Percentiles rank a stretch among this genome's conserved stretches.
phyloP scores from a whole-genome alignment of 64 coral and sea anemone species.

The Porites australiensis region DNA sequence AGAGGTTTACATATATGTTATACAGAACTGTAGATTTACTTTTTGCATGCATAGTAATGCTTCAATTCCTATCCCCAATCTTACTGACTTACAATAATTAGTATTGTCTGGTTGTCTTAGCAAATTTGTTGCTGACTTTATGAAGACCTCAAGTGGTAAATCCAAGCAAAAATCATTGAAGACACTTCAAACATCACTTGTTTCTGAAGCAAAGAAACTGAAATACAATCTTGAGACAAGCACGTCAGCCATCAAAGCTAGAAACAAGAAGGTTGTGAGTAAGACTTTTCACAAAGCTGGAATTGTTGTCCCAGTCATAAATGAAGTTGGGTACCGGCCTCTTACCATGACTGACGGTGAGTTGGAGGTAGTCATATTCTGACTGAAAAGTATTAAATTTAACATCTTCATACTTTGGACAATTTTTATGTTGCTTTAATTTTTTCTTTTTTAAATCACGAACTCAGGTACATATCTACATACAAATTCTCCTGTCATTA shows the following conservation, averaged over 20 bases:
- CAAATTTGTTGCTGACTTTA: constrained; percentile 48
- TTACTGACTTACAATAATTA: no score
- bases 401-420: no score
- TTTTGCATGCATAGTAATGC: not conserved
- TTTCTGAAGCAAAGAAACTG: constrained; percentile 74
- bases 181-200: constrained; percentile 65
- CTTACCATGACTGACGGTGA: constrained; percentile 91
- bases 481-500: no score
- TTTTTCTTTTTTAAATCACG: no score
- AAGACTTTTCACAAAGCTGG: constrained; percentile 99
- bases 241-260: constrained; percentile 82
- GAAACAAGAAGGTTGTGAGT: constrained; percentile 87
- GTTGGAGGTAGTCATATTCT: not conserved
- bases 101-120: not conserved
- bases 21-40: not conserved
- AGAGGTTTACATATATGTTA: no score
- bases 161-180: constrained; percentile 55
- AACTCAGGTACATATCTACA: no score
- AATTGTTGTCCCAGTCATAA: constrained; percentile 94
- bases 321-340: constrained; percentile 92
- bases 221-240: constrained; percentile 58
- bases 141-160: constrained; percentile 84
- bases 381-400: not conserved
- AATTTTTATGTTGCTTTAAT: no score
- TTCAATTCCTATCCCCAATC: not conserved